phyloP scores from a whole-genome alignment of 2,888 invertebrate genomes.

The Frankliniella intonsa region DNA sequence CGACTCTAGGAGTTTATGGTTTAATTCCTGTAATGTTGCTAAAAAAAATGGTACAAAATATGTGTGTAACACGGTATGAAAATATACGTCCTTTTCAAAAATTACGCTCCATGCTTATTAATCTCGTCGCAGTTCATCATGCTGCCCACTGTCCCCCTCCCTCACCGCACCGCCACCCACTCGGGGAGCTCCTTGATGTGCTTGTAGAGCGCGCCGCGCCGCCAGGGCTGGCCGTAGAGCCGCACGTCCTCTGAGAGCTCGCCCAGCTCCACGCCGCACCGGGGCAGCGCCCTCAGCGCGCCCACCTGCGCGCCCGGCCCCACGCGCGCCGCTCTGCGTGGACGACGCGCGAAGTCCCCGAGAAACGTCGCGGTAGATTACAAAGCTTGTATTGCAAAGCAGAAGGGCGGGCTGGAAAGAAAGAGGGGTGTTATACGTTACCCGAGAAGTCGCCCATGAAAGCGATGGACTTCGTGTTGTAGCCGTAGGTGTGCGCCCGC shows the following conservation, averaged over 20 bases:
- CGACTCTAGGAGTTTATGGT: too few relatives aligned
- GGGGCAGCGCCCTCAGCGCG: constrained; percentile 37
- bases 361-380: too few relatives aligned
- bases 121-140: too few relatives aligned
- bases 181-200: constrained; percentile 40
- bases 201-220: constrained; percentile 38
- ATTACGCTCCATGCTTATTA: too few relatives aligned
- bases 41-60: too few relatives aligned
- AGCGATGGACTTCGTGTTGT: constrained; percentile 36
- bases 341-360: neutral
- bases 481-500: constrained; percentile 43
- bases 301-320: too few relatives aligned
- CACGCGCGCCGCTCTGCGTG: constrained; percentile 37
- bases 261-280: constrained; percentile 38
- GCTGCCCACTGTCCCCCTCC: too few relatives aligned
- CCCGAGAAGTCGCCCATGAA: neutral
- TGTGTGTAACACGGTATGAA: too few relatives aligned
- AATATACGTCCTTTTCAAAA: too few relatives aligned
- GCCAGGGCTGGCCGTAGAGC: constrained; percentile 41
- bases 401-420: too few relatives aligned
- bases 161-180: constrained; percentile 29
- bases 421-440: neutral
- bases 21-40: too few relatives aligned
- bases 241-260: constrained; percentile 38
- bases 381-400: too few relatives aligned